These are phyloP conservation scores for Papilio polytes DNA, from an alignment of 1,140 invertebrate genomes.

Conservation along the genomic window DNA sequence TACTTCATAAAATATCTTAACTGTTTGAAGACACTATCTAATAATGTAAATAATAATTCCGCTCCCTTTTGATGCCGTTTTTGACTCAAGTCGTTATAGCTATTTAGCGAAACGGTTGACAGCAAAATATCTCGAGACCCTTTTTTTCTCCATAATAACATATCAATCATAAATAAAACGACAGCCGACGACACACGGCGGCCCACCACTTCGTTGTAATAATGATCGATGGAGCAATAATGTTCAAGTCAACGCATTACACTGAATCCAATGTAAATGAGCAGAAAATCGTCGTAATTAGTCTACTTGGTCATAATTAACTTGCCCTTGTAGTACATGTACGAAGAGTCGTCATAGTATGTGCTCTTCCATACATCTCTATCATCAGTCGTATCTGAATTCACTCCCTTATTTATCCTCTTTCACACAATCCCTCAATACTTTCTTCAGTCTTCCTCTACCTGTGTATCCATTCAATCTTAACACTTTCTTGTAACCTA, in stretches of 20 bases:
- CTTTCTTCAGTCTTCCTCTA: no score
- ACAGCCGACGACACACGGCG: slow-evolving; percentile 17
- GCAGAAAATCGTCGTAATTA: slow-evolving; percentile 30
- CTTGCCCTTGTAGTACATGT: no score
- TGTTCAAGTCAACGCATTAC: slow-evolving; percentile 26
- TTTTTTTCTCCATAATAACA: slow-evolving; percentile 30
- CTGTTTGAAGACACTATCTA: not conserved
- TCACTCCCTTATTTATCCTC: no score
- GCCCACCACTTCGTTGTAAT: slow-evolving; percentile 22
- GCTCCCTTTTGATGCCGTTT: no score
- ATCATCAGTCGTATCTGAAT: no score
- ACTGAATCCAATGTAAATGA: slow-evolving; percentile 1
- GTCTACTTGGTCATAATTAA: not conserved
- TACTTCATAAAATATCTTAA: no score
- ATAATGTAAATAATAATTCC: not conserved
- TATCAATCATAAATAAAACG: slow-evolving; percentile 34
- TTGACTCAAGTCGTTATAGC: no score
- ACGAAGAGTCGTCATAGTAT: no score
- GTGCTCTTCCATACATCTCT: no score
- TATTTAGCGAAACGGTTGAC: slow-evolving; percentile 6
- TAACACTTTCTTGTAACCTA: no score
- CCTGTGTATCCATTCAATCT: no score
- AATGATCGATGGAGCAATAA: slow-evolving; percentile 38
- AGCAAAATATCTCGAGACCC: slow-evolving; percentile 6
- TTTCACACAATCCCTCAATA: no score